Evolutionary conservation across 2,113 vertebrate genomes (phyloP).

Genomic region (Chlorodrepanis virens): DNA sequence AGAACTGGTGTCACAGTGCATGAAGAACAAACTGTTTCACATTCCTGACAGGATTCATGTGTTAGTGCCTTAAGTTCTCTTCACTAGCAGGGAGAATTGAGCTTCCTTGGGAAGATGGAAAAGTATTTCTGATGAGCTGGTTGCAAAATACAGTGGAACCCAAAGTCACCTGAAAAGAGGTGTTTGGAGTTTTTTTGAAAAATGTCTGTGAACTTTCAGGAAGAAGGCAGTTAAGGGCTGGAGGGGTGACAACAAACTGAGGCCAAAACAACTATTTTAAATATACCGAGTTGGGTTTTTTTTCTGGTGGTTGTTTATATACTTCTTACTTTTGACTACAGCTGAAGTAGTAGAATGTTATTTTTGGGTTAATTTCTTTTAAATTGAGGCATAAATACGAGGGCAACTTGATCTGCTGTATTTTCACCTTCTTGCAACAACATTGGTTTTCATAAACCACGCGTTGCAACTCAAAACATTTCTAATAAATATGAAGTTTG

Average conservation of each 20-base stretch:
- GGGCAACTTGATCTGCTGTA: background rate
- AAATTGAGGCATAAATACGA: background rate
- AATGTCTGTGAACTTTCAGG: background rate
- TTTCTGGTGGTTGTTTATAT: background rate
- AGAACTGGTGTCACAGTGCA: background rate
- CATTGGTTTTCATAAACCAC: background rate
- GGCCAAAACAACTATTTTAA: background rate
- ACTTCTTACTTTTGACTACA: background rate
- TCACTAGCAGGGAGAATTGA: background rate
- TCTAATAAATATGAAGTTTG: slow-evolving; percentile 3
- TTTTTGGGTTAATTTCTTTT: background rate
- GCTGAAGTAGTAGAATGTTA: background rate
- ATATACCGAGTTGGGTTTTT: fast-evolving
- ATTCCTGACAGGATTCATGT: slow-evolving; percentile 27
- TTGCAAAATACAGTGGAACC: background rate
- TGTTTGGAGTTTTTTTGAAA: background rate
- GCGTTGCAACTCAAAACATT: background rate
- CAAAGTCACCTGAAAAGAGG: background rate
- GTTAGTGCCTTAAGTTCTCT: slow-evolving; percentile 66
- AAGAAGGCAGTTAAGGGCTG: background rate
- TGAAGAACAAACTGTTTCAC: slow-evolving; percentile 19
- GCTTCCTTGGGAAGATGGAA: background rate
- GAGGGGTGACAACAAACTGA: background rate
- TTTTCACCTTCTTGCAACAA: background rate
- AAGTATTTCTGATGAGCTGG: background rate